phyloP scores from a whole-genome alignment of 2,113 vertebrate species.

The Chaetura pelagica region DNA sequence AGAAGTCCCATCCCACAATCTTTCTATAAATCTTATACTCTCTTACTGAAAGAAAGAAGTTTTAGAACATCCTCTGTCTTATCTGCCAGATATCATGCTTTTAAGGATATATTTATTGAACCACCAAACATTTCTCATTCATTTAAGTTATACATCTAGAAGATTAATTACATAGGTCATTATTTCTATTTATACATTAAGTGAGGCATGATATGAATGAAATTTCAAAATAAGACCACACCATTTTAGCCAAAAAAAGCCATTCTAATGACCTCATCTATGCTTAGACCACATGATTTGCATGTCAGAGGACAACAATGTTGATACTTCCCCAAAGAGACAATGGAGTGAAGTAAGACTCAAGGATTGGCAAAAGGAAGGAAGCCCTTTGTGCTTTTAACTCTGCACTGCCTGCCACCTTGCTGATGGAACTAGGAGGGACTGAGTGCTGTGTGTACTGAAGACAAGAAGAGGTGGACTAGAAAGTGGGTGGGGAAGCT shows the following conservation, averaged over 20 bases:
- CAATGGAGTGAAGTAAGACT: not conserved
- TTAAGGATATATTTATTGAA: not conserved
- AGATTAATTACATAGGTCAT: not conserved
- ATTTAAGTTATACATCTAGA: not conserved
- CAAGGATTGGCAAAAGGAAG: not conserved
- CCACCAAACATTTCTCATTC: not conserved
- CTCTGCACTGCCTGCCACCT: not conserved
- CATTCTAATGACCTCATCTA: not conserved
- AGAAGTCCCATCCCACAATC: not conserved
- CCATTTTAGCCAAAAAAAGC: not conserved
- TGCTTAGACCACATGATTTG: not conserved
- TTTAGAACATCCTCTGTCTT: not conserved
- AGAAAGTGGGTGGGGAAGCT: not conserved
- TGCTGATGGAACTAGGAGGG: not conserved
- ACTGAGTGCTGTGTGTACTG: too few relatives aligned
- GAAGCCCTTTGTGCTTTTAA: not conserved
- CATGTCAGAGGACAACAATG: not conserved
- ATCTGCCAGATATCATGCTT: not conserved
- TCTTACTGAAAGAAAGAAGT: not conserved
- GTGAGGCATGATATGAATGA: not conserved
- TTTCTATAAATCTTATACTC: not conserved
- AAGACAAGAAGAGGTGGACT: not conserved
- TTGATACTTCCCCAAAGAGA: not conserved
- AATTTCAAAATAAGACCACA: not conserved
- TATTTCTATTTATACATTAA: not conserved